phyloP scores from a whole-genome alignment of 2,888 invertebrate species.

The Sturmia bella region DNA sequence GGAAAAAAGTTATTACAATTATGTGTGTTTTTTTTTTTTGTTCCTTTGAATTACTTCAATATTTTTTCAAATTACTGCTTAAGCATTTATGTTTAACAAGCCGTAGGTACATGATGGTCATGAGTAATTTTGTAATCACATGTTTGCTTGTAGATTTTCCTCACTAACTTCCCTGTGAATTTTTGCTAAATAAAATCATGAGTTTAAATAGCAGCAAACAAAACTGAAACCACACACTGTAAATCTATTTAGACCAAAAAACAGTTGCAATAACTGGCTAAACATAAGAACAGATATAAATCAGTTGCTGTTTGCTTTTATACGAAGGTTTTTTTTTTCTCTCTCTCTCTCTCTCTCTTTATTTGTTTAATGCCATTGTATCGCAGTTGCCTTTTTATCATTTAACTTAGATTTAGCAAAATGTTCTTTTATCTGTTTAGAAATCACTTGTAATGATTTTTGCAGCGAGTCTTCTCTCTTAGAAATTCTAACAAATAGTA shows the following conservation, averaged over 20 bases:
- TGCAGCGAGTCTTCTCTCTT: slow-evolving; percentile 18
- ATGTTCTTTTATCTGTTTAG: slow-evolving; percentile 62
- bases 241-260: slow-evolving; percentile 39
- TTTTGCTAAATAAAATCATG: slow-evolving; percentile 49
- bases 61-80: slow-evolving; percentile 19
- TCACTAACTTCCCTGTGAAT: slow-evolving; percentile 58
- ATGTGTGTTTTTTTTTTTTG: background rate
- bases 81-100: slow-evolving; percentile 53
- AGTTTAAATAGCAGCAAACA: slow-evolving; percentile 42
- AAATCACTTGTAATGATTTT: slow-evolving; percentile 63
- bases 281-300: slow-evolving; percentile 57
- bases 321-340: background rate
- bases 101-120: slow-evolving; percentile 37
- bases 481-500: background rate
- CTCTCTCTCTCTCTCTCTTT: background rate
- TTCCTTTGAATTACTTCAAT: slow-evolving; percentile 5
- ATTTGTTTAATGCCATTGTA: slow-evolving; percentile 9
- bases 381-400: slow-evolving; percentile 60
- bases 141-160: background rate
- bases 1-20: too few relatives aligned
- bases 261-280: slow-evolving; percentile 56
- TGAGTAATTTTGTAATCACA: slow-evolving; percentile 14
- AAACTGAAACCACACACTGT: slow-evolving; percentile 29
- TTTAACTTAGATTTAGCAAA: slow-evolving; percentile 65
- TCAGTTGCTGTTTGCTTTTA: slow-evolving; percentile 47